Conservation (phyloP, 2,888 invertebrate genomes). For the Drosophila pseudotalamancana region DNA sequence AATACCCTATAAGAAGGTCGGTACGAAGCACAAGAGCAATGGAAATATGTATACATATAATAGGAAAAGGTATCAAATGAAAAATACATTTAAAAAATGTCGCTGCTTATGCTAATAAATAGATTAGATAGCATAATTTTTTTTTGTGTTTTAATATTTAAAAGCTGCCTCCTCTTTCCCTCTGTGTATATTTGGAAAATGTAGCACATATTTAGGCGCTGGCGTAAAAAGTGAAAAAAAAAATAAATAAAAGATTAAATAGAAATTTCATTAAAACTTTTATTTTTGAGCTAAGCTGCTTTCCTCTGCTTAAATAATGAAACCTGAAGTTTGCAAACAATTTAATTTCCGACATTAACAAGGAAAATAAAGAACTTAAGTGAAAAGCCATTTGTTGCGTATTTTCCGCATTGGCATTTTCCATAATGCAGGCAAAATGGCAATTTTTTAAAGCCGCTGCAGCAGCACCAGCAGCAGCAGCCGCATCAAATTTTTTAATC, state of each 20-base stretch:
- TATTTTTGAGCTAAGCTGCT: conserved; percentile 16
- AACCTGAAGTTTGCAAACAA: conserved; percentile 29
- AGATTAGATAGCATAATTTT: no score
- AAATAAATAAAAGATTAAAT: neutral
- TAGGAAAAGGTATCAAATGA: no score
- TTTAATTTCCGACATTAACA: conserved; percentile 27
- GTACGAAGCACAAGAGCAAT: neutral
- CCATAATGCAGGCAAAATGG: conserved; percentile 46
- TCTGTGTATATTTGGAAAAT: neutral
- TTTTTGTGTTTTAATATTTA: conserved; percentile 32
- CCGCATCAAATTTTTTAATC: conserved; percentile 51
- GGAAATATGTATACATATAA: neutral
- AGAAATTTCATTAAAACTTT: neutral
- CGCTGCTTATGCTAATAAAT: no score
- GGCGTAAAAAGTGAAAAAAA: conserved; percentile 26
- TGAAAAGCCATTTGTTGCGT: neutral
- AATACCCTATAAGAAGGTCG: neutral
- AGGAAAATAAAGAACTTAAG: neutral
- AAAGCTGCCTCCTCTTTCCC: neutral
- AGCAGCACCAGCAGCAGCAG: neutral
- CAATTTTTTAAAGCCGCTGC: conserved; percentile 47
- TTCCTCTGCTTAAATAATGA: conserved; percentile 47
- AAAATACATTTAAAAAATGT: no score
- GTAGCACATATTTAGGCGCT: conserved; percentile 35
- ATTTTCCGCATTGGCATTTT: conserved; percentile 27